Base-by-base conservation (phyloP, 2,113 vertebrate genomes). In the Blennius ocellaris region DNA sequence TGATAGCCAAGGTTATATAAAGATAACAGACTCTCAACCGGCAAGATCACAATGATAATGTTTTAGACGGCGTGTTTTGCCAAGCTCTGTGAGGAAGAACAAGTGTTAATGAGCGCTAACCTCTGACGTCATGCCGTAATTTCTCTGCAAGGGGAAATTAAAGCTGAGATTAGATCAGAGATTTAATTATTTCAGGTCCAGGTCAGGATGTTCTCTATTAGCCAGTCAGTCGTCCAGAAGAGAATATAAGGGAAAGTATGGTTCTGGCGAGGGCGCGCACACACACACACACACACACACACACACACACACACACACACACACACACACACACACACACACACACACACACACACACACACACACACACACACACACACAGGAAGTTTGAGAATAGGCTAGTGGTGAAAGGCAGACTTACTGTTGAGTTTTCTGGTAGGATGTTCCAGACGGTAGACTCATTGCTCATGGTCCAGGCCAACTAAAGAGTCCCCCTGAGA, bases 381-480 rank as follows among this genome's bases (percentile, higher is more conserved):
- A 85, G 67, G 81, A 83, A 80, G 87, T 87, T 64, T 54, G 65
- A 64, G 61, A 68, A 73, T 50, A 48, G 80, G 47, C 40, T 37
- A 15, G 61, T 55, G 81, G 67, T 68, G 78, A 82, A 67, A 85
- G 72, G 58, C 51, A 63, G 83, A 94, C 96, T 95, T 91, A 99
- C 97, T 76, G 96, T 97, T 82, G 94, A 86, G 85, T 89, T 95
- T 73, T 94, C 92, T 66, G 96, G 96, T 83, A 93, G 78, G 89
- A 95, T 96, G 92, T 96, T 96, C 96, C 96, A 97, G 70, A 95
- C 75, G 85, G 93, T 93, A 88, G 94, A 95, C 82, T 95, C 96
- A 96, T 96, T 92, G 95, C 93, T 97, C 96, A 97, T 97, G 93
- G 94, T 97, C 95, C 89, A 94, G 84, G 89, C 88, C 91, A 90